These are phyloP conservation scores for Chaetodon auriga DNA, from an alignment of 2,113 vertebrate species.

Conservation along the genomic window DNA sequence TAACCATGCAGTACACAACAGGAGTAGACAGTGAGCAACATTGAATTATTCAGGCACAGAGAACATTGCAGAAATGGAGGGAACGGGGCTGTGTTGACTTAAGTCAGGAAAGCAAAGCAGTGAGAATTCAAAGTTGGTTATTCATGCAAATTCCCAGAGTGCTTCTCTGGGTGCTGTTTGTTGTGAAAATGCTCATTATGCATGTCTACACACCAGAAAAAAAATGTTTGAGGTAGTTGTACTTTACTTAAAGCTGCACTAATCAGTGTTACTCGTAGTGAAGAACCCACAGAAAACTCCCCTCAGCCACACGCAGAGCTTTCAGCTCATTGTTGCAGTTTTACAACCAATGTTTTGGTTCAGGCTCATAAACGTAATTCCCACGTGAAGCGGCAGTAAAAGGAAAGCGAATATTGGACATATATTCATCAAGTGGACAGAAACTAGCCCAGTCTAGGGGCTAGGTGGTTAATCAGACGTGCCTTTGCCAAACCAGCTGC, in stretches of 20 bases:
- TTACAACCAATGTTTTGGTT: not conserved
- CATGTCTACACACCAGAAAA: not conserved
- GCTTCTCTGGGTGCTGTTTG: slow-evolving; percentile 1
- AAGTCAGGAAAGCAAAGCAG: slow-evolving; percentile 30
- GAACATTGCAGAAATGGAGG: slow-evolving; percentile 45
- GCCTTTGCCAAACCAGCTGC: not conserved
- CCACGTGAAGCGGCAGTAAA: not conserved
- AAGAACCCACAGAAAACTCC: not conserved
- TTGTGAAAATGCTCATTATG: slow-evolving; percentile 14
- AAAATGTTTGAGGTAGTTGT: not conserved
- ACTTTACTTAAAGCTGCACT: not conserved
- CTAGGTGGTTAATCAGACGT: not conserved
- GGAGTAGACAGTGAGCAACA: slow-evolving; percentile 74
- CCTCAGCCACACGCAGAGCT: not conserved
- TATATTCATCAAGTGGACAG: not conserved
- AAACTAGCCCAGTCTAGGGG: not conserved
- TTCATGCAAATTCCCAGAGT: slow-evolving; percentile 21
- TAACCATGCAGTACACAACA: slow-evolving; percentile 74
- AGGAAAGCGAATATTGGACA: not conserved
- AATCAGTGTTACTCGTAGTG: not conserved
- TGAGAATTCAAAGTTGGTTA: slow-evolving; percentile 39
- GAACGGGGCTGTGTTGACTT: slow-evolving; percentile 41
- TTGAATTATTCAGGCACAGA: slow-evolving; percentile 78
- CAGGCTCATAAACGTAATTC: not conserved
- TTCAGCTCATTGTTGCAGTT: not conserved